These are phyloP conservation scores for Pagetopsis macropterus DNA, from an alignment of 2,797 vertebrate species.

Conservation along the genomic window DNA sequence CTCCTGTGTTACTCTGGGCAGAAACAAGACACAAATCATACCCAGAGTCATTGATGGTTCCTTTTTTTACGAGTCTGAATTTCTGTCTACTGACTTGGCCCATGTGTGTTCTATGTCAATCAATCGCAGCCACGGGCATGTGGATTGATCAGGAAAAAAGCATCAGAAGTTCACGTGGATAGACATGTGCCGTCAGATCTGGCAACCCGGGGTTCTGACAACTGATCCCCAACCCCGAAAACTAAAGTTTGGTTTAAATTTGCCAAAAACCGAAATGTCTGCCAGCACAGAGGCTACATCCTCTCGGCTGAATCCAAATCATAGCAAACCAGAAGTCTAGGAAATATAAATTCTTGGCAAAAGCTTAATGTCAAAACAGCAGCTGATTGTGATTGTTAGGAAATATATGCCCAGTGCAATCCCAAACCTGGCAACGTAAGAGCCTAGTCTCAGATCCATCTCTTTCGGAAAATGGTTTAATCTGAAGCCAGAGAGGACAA, in stretches of 20 bases:
- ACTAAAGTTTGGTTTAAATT: constrained; percentile 22
- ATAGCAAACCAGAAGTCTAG: constrained; percentile 20
- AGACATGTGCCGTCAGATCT: constrained; percentile 35
- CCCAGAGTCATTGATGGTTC: constrained; percentile 43
- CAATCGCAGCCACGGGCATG: constrained; percentile 51
- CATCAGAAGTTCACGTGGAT: constrained; percentile 47
- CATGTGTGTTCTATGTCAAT: constrained; percentile 68
- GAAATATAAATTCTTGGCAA: constrained; percentile 56
- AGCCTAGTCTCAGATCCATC: not conserved
- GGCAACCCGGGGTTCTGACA: constrained; percentile 26
- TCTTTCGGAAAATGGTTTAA: constrained; percentile 30
- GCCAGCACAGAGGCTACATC: constrained; percentile 25
- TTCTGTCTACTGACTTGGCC: constrained; percentile 47
- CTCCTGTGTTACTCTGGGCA: constrained; percentile 8
- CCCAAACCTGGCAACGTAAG: constrained; percentile 40
- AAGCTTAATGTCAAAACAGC: constrained; percentile 20
- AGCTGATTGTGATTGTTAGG: constrained; percentile 50
- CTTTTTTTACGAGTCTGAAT: constrained; percentile 48
- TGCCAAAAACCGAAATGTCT: constrained; percentile 16
- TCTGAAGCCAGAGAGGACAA: constrained; percentile 21
- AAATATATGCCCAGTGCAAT: constrained; percentile 15
- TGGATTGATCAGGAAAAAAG: constrained; percentile 61
- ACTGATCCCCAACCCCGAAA: constrained; percentile 30
- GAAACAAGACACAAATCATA: constrained; percentile 25
- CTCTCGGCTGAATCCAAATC: constrained; percentile 25